These are phyloP conservation scores for Redunca redunca DNA, from an alignment of 2,113 vertebrate species.

Conservation along the genomic window DNA sequence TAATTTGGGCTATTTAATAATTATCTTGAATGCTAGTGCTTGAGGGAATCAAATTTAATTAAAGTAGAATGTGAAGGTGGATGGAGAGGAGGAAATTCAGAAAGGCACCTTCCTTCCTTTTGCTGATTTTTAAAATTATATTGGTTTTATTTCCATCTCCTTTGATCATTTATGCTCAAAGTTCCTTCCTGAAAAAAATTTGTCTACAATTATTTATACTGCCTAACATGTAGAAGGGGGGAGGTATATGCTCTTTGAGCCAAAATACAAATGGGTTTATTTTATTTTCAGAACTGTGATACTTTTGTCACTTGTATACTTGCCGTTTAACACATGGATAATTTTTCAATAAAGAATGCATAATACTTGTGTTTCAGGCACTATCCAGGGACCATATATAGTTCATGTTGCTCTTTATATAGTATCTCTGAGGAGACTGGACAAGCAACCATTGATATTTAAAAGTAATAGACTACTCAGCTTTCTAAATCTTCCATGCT, in stretches of 20 bases:
- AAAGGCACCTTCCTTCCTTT: not conserved
- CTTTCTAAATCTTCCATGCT: not conserved
- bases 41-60: conserved; percentile 42
- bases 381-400: not conserved
- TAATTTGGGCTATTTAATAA: conserved; percentile 59
- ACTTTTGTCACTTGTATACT: not conserved
- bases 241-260: not conserved
- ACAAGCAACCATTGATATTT: not conserved
- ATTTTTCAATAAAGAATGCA: not conserved
- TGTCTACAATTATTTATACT: not conserved
- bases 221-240: not conserved
- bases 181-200: not conserved
- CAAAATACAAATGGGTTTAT: not conserved
- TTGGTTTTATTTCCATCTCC: not conserved
- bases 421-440: not conserved
- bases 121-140: not conserved
- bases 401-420: not conserved
- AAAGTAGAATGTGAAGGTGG: not conserved
- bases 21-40: conserved; percentile 31
- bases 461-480: not conserved
- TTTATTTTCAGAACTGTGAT: not conserved
- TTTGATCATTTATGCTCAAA: not conserved
- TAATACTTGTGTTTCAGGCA: not conserved
- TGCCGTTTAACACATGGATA: not conserved
- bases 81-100: not conserved